Percentiles rank a stretch among this genome's conserved stretches.
Evolutionary conservation across 2,888 invertebrate species (phyloP).

Genomic region (Tolmerus cingulatus): DNA sequence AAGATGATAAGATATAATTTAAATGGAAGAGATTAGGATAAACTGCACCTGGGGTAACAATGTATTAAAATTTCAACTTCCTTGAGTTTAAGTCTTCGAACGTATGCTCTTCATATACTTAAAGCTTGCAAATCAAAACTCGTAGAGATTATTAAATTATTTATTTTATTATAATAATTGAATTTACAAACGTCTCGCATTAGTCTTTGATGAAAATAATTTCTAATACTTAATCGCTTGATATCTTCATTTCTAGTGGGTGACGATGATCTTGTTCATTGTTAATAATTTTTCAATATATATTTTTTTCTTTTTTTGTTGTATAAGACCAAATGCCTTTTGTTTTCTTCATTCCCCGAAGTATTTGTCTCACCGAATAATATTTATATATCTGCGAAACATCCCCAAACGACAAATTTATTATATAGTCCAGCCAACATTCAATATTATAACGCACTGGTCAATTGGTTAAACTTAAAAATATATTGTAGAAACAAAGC

Average conservation of each 20-base stretch:
- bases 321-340: neutral
- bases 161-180: neutral
- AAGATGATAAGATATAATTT: neutral
- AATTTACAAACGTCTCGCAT: neutral
- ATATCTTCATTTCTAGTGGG: neutral
- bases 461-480: neutral
- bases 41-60: neutral
- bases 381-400: neutral
- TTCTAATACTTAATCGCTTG: neutral
- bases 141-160: neutral
- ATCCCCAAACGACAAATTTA: neutral
- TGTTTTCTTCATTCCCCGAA: neutral
- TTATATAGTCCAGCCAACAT: neutral
- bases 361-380: neutral
- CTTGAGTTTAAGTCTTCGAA: neutral
- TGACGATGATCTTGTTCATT: neutral
- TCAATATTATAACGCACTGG: neutral
- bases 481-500: neutral
- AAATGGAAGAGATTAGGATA: no score
- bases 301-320: neutral
- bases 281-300: neutral
- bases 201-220: conserved; percentile 3
- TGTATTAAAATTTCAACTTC: neutral
- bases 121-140: neutral
- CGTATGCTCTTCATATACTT: no score